These are phyloP conservation scores for Argyresthia goedartella DNA, from an alignment of 2,888 invertebrate genomes.

Conservation along the genomic window DNA sequence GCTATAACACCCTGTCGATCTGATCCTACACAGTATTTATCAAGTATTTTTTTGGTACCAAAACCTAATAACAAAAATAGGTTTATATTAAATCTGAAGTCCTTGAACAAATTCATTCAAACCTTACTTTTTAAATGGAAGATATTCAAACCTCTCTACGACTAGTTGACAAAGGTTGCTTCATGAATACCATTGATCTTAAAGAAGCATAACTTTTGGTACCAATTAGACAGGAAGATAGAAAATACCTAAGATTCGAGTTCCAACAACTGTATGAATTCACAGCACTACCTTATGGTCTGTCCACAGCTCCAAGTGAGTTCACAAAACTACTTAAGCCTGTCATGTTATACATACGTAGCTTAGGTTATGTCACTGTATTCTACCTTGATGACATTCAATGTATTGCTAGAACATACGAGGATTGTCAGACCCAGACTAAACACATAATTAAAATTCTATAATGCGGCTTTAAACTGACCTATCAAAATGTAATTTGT, in stretches of 20 bases:
- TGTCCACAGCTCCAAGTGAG: not conserved
- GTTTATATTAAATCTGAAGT: not conserved
- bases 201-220: not conserved
- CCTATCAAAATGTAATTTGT: not conserved
- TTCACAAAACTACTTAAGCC: slow-evolving; percentile 2
- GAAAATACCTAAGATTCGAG: not conserved
- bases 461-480: not conserved
- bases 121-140: not conserved
- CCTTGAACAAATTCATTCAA: not conserved
- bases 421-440: not conserved
- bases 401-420: not conserved
- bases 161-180: not conserved
- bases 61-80: not conserved
- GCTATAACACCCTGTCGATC: too few species aligned
- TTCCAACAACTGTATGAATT: not conserved
- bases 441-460: not conserved
- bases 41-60: too few species aligned
- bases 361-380: not conserved
- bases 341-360: not conserved
- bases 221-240: not conserved
- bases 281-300: not conserved
- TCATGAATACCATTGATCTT: not conserved
- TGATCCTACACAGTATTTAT: too few species aligned
- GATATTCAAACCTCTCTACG: not conserved
- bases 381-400: not conserved